These are phyloP conservation scores for Hesperia comma DNA, from an alignment of 2,888 invertebrate genomes.

Conservation along the genomic window DNA sequence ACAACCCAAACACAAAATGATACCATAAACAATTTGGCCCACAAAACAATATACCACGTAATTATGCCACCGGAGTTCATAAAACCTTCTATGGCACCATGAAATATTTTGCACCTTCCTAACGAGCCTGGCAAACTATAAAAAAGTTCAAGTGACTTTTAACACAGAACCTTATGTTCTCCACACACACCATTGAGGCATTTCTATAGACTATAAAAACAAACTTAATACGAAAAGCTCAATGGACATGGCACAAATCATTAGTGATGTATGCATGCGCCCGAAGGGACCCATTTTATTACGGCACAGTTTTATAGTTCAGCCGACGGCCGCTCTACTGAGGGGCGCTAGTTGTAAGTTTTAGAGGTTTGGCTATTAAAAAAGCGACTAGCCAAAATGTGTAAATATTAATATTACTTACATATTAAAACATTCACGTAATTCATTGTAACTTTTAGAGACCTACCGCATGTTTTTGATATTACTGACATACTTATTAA, in stretches of 20 bases:
- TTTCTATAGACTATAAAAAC: conserved; percentile 34
- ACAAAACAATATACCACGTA: conserved; percentile 65
- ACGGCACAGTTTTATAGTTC: conserved; percentile 74
- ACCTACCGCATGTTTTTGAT: too few species aligned
- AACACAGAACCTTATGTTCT: conserved; percentile 37
- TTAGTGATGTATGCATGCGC: conserved; percentile 77
- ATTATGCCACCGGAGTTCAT: conserved; percentile 63
- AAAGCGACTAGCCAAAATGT: conserved; percentile 32
- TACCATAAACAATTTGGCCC: conserved; percentile 32
- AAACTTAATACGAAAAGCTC: conserved; percentile 35
- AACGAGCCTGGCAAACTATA: conserved; percentile 46
- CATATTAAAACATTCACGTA: too few species aligned
- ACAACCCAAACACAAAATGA: conserved; percentile 18
- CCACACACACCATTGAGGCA: conserved; percentile 39
- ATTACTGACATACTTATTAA: too few species aligned
- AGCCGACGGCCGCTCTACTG: conserved; percentile 59
- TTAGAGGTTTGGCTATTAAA: conserved; percentile 62
- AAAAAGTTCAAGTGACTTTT: conserved; percentile 44
- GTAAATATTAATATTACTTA: background rate
- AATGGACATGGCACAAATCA: conserved; percentile 53
- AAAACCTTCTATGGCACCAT: conserved; percentile 65
- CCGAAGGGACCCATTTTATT: conserved; percentile 70
- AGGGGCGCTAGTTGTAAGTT: conserved; percentile 71
- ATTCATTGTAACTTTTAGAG: too few species aligned
- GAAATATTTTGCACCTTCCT: conserved; percentile 70